Conservation (phyloP, 2,888 invertebrate species). For the Iphiclides podalirius region DNA sequence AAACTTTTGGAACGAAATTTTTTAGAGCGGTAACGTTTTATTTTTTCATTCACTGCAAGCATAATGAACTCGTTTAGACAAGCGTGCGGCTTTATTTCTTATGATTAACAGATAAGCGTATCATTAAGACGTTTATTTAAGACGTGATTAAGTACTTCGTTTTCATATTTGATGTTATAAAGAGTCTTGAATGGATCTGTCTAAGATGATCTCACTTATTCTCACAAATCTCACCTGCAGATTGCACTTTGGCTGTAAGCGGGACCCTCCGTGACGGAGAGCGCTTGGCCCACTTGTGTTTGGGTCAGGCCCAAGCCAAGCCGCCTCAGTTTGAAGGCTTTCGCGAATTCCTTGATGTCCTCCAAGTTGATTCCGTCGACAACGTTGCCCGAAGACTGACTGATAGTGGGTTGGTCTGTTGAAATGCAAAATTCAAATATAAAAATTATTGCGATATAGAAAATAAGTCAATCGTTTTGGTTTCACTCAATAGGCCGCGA, state of each 20-base stretch:
- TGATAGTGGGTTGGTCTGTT: constrained; percentile 94
- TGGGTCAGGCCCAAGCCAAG: constrained; percentile 96
- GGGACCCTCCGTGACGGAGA: constrained; percentile 97
- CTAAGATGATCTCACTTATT: too few species aligned
- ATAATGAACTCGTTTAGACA: constrained; percentile 41
- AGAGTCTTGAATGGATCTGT: not conserved
- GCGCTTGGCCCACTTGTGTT: constrained; percentile 98
- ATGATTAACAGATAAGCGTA: constrained; percentile 25
- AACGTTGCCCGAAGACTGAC: constrained; percentile 95
- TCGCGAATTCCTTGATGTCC: constrained; percentile 99
- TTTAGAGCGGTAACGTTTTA: not conserved
- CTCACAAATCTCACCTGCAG: constrained; percentile 90
- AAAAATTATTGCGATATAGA: not conserved
- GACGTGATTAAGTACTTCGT: not conserved
- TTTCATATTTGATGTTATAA: not conserved
- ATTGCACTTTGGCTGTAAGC: constrained; percentile 99
- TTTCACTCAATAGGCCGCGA: too few species aligned
- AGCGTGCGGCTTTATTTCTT: constrained; percentile 69
- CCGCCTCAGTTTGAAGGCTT: constrained; percentile 96
- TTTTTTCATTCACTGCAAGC: not conserved
- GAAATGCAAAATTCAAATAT: constrained; percentile 32
- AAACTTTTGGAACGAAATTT: constrained; percentile 26
- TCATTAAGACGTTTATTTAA: not conserved
- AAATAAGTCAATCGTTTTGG: too few species aligned
- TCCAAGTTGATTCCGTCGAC: constrained; percentile 98